Evolutionary conservation across 2,113 vertebrate genomes (phyloP), one percentile per base, ranked within the genome.

Genomic region (Physeter macrocephalus): DNA sequence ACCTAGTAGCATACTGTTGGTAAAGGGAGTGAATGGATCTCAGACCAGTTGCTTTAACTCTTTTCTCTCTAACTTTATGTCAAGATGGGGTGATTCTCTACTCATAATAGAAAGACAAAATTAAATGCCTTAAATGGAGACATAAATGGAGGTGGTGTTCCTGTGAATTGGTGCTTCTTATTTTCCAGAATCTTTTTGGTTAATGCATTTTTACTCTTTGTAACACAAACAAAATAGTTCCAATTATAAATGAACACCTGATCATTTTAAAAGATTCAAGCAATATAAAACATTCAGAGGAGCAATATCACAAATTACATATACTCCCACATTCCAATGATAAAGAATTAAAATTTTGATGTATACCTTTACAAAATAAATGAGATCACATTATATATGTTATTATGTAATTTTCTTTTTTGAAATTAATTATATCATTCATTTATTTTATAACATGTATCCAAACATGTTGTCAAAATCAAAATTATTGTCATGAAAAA

Each of bases 181-280:
- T 77, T 96, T 92, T 95, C 77, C 41, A 71, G 59, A 43, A 59
- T 86, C 7, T 46, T 94, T 84, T 85, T 75, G 67, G 31, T 82
- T 82, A 97, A 77, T 49, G 8, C 4, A 43, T 27, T 71, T 96
- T 88, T 92, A 59, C 41, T 41, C 93, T 94, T 94, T 81, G 5
- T 95, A 92, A 64, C 31, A 61, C 6, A 88, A 83, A 31, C 25
- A 95, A 97, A 93, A 61, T 27, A 59, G 36, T 71, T 94, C 41
- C 84, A 95, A 49, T 69, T 77, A 75, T 89, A 77, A 96, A 86
- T 92, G 59, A 93, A 74, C 49, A 77, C 90, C 23, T 90, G 15
- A 83, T 94, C 17, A 31, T 74, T 96, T 74, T 46, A 90, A 88
- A 91, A 59, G 12, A 80, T 27, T 88, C 9, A 74, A 54, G 46